phyloP scores from a whole-genome alignment of 2,797 vertebrate species.

The Ptychadena robeensis region DNA sequence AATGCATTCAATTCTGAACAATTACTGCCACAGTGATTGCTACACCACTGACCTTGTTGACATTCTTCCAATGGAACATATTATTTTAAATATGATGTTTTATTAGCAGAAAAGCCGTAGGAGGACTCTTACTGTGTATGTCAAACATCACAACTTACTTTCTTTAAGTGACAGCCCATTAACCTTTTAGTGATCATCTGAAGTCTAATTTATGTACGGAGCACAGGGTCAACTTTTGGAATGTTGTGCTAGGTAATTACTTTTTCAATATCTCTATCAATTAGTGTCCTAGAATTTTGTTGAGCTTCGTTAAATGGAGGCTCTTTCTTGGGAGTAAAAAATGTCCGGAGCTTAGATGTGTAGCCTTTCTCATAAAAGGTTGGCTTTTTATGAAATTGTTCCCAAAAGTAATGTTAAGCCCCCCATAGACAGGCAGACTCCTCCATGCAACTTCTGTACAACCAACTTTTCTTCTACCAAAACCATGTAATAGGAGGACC shows the following conservation, averaged over 20 bases:
- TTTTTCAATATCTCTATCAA: slow-evolving; percentile 9
- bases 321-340: background rate
- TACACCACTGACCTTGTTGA: slow-evolving; percentile 41
- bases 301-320: background rate
- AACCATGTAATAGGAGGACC: too few relatives aligned
- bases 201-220: slow-evolving; percentile 31
- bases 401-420: too few relatives aligned
- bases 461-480: too few relatives aligned
- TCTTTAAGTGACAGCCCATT: slow-evolving; percentile 52
- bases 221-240: slow-evolving; percentile 12
- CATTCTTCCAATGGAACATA: slow-evolving; percentile 47
- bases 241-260: slow-evolving; percentile 29
- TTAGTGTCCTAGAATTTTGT: background rate
- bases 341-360: background rate
- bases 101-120: slow-evolving; percentile 39
- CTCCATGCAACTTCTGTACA: too few relatives aligned
- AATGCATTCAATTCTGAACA: slow-evolving; percentile 57
- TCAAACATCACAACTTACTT: slow-evolving; percentile 32
- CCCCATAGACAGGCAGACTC: too few relatives aligned
- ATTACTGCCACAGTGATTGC: slow-evolving; percentile 49
- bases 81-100: slow-evolving; percentile 51
- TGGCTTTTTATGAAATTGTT: background rate
- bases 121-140: slow-evolving; percentile 23
- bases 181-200: slow-evolving; percentile 28
- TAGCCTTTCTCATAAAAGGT: background rate